Conservation (phyloP, 1,140 invertebrate genomes). For the Gonatopus flavifemur region DNA sequence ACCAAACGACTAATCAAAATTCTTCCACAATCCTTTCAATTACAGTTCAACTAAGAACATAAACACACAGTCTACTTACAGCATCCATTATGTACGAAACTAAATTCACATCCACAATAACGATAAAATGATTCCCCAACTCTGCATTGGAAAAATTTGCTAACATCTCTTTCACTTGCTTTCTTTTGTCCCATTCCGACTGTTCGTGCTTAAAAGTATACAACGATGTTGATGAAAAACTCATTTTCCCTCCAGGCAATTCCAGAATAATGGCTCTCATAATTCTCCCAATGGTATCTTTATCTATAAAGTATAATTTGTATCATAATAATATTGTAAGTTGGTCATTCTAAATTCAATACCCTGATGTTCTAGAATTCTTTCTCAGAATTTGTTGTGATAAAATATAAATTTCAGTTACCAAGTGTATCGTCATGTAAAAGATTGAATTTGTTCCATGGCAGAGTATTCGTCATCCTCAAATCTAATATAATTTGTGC, state of each 20-base stretch:
- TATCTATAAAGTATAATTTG: conserved; percentile 45
- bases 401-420: conserved; percentile 43
- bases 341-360: background rate
- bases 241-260: conserved; percentile 49
- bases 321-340: background rate
- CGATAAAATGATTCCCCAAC: conserved; percentile 48
- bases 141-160: conserved; percentile 51
- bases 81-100: conserved; percentile 65
- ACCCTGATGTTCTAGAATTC: too few relatives aligned
- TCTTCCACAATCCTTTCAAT: too few relatives aligned
- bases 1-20: conserved; percentile 3
- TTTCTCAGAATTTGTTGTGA: too few relatives aligned
- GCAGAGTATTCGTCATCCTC: conserved; percentile 61
- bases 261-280: conserved; percentile 60
- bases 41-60: background rate
- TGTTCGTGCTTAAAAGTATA: conserved; percentile 60
- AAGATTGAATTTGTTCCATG: conserved; percentile 71
- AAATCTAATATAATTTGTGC: conserved; percentile 75
- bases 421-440: conserved; percentile 72
- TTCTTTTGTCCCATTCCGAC: conserved; percentile 54
- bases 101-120: conserved; percentile 50
- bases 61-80: conserved; percentile 33
- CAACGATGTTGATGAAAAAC: conserved; percentile 59
- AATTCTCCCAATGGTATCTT: conserved; percentile 65
- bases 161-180: conserved; percentile 58